Percentiles rank a stretch among this genome's conserved stretches.
phyloP scores from a whole-genome alignment of 2,113 vertebrate species.

The Ameiurus melas region DNA sequence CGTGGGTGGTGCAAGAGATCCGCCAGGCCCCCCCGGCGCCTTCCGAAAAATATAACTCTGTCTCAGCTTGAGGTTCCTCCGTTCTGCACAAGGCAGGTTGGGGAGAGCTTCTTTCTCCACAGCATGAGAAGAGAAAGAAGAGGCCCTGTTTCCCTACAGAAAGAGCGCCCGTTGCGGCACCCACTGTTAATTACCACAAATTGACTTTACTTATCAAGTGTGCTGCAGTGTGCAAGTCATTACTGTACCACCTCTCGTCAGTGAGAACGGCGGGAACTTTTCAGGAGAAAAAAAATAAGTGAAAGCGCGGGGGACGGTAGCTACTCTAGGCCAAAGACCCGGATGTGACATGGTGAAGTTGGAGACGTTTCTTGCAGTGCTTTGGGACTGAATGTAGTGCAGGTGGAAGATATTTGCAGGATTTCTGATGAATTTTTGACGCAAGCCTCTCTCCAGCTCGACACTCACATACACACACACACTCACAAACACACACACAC shows the following conservation, averaged over 20 bases:
- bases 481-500: neutral
- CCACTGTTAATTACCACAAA: constrained; percentile 59
- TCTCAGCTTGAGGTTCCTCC: constrained; percentile 36
- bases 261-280: constrained; percentile 33
- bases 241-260: constrained; percentile 34
- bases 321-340: constrained; percentile 5
- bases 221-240: constrained; percentile 45
- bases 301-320: neutral
- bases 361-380: neutral
- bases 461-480: constrained; percentile 4
- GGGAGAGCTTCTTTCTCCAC: constrained; percentile 20
- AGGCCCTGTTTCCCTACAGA: constrained; percentile 46
- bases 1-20: constrained; percentile 45
- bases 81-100: constrained; percentile 7
- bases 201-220: constrained; percentile 61
- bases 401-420: constrained; percentile 36
- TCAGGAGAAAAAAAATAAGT: neutral
- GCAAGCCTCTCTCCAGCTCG: constrained; percentile 1
- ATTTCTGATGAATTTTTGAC: constrained; percentile 39
- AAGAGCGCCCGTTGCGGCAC: constrained; percentile 29
- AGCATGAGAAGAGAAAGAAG: constrained; percentile 25
- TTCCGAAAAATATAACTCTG: constrained; percentile 42
- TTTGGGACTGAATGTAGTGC: constrained; percentile 9
- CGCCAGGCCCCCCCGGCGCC: constrained; percentile 37
- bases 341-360: constrained; percentile 12